A percentile compares a stretch with the other conserved stretches of the same genome.
Evolutionary conservation across 92 coral and sea anemone genomes (phyloP).

Genomic region (Parazoanthus atlanticus): DNA sequence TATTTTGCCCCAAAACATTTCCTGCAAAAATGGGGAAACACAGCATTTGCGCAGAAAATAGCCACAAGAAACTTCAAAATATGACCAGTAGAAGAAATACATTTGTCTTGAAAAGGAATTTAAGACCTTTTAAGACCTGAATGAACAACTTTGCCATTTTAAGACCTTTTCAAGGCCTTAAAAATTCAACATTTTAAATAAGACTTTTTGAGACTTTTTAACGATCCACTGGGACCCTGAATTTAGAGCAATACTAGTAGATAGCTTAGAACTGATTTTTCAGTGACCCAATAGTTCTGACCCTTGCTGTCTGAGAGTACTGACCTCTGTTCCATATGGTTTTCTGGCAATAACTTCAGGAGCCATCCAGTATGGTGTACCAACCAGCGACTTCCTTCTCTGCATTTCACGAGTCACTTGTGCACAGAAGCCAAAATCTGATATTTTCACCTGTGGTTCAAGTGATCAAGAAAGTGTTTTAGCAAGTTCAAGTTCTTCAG

Average conservation of each 20-base stretch:
- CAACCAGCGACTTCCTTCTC: slow-evolving; percentile 89
- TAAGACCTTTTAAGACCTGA: no score
- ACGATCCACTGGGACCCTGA: no score
- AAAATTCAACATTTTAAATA: no score
- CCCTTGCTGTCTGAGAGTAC: neutral
- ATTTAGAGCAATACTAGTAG: neutral
- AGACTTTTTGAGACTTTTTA: no score
- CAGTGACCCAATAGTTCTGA: neutral
- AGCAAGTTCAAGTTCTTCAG: neutral
- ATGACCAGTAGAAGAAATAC: no score
- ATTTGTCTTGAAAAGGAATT: no score
- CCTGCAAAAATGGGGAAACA: no score
- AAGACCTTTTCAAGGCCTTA: no score
- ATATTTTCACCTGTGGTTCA: slow-evolving; percentile 77
- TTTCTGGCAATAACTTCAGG: slow-evolving; percentile 96
- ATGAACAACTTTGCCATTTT: no score
- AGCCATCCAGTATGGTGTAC: slow-evolving; percentile 99
- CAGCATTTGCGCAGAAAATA: no score
- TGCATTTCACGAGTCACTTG: slow-evolving; percentile 99
- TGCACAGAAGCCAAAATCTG: slow-evolving; percentile 99
- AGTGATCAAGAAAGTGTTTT: neutral
- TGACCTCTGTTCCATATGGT: slow-evolving; percentile 95
- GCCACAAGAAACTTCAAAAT: no score
- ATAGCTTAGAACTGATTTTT: neutral
- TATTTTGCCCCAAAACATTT: no score